Base-by-base conservation (phyloP, 2,113 vertebrate species). In the Cygnus atratus region DNA sequence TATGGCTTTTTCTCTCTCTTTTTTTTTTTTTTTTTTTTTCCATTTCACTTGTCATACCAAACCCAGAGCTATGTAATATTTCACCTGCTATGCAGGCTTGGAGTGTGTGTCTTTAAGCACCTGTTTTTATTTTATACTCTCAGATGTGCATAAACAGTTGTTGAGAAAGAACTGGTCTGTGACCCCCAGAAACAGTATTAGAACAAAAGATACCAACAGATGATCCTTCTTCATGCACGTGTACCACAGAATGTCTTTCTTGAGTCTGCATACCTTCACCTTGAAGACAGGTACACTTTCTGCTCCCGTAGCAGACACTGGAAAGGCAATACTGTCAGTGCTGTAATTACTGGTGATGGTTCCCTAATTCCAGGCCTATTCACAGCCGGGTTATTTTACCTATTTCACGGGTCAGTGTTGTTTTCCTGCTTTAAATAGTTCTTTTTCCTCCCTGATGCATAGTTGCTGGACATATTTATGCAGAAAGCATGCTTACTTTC, bases 341-440 rank as follows among this genome's bases (percentile, higher is more conserved):
- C 74, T 24, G 39, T 76, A 82, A 77, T 82, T 89, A 78, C 0
- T 0, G 78, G 48, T 70, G 67, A 44, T 0, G 0, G n/a, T 89
- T 58, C 29, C 57, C 62, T 89, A 93, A 80, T 80, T 75, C 68
- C 46, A 8, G 3, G 25, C 35, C 62, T 83, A 16, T n/a, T 89
- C 81, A 43, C 58, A 80, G 62, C 17, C 19, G 50, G 31, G 70
- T 82, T 84, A 66, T 91, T 91, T 52, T 72, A 43, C 48, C 7
- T 66, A 9, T 91, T 93, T 87, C 39, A 21, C n/a, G 28, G 79
- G 46, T 11, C 1, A 0, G 0, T 70, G 16, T 61, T 87, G 58
- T 66, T 67, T 75, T 91, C 87, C 20, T 72, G 31, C 70, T 91
- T 59, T 83, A 79, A 88, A 62, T 28, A 76, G 12, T 10, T 79